Base-by-base conservation (phyloP, 2,888 invertebrate species). In the Tiphia femorata region DNA sequence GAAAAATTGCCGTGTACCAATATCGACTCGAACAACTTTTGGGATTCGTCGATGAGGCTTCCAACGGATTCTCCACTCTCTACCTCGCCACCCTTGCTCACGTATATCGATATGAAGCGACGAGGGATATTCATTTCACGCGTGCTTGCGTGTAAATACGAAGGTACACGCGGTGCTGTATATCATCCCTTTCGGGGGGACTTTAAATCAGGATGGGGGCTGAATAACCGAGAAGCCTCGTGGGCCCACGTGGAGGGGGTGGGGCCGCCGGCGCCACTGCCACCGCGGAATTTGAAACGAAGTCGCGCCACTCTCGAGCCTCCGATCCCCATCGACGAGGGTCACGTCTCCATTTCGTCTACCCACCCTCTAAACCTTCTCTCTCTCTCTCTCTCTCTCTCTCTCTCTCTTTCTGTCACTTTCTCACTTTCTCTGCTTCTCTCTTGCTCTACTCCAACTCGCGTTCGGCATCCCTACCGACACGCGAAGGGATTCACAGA, bases 151-250 rank as follows among this genome's bases (percentile, higher is more conserved):
- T 58, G 53, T 51, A 52, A 64, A 60, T 54, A 46, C 60, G 51
- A 41, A 38, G 46, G 46, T 27, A 37, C 41, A 33, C 20, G 38
- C 40, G 14, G 12, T 47, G 49, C 43, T 33, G 51, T 62, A 46
- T 56, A 69, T 69, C 69, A 62, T 66, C 66, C 58, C 64, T 42
- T 64, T 60, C 64, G 66, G 64, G 66, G n/a, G 58, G 66, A 64
- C 65, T 66, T 63, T 59, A 69, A 69, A 62, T 70, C 66, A 66
- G 58, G 50, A 59, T 47, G 42, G 54, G 46, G 46, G 49, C 42
- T 57, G 66, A 69, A 69, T 64, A 63, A 62, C 61, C 58, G 44
- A 41, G 27, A 53, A 53, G 44, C 48, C 52, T 43, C 38, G 10
- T 29, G 37, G 12, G 35, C 41, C 47, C 30, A 33, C 33, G 35